A percentile compares a stretch with the other conserved stretches of the same genome.
phyloP scores from a whole-genome alignment of 1,140 invertebrate species.

The Drosophila virilis region DNA sequence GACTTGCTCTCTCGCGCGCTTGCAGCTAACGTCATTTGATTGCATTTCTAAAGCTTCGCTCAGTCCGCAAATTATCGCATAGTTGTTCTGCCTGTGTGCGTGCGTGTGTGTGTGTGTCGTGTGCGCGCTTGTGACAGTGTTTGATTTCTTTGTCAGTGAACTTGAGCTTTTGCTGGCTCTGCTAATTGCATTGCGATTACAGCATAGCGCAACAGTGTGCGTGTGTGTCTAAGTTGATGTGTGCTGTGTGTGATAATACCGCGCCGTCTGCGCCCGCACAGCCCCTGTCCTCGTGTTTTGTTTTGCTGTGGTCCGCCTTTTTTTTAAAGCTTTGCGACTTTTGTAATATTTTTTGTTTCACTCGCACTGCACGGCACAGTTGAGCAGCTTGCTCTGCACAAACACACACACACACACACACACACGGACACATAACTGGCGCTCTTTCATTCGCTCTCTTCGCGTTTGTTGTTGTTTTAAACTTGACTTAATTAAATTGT shows the following conservation, averaged over 20 bases:
- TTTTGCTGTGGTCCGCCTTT: slow-evolving; percentile 58
- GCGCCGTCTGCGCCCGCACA: slow-evolving; percentile 4
- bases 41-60: slow-evolving; percentile 80
- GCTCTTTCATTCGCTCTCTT: background rate
- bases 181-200: slow-evolving; percentile 82
- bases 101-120: slow-evolving; percentile 10
- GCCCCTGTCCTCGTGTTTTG: slow-evolving; percentile 39
- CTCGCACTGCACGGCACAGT: slow-evolving; percentile 17
- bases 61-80: slow-evolving; percentile 72
- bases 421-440: background rate
- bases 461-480: slow-evolving; percentile 56
- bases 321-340: slow-evolving; percentile 48
- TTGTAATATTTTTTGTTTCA: slow-evolving; percentile 71
- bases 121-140: slow-evolving; percentile 35
- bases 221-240: slow-evolving; percentile 39
- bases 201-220: slow-evolving; percentile 58
- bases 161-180: slow-evolving; percentile 76
- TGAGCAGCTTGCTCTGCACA: background rate
- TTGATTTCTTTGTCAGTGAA: slow-evolving; percentile 82
- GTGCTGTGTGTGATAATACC: slow-evolving; percentile 65
- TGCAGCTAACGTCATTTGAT: slow-evolving; percentile 77
- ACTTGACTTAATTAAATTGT: slow-evolving; percentile 80
- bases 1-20: slow-evolving; percentile 11
- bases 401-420: background rate
- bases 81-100: slow-evolving; percentile 24